These are phyloP conservation scores for Ibycter americanus DNA, from an alignment of 2,797 vertebrate species.

Conservation along the genomic window DNA sequence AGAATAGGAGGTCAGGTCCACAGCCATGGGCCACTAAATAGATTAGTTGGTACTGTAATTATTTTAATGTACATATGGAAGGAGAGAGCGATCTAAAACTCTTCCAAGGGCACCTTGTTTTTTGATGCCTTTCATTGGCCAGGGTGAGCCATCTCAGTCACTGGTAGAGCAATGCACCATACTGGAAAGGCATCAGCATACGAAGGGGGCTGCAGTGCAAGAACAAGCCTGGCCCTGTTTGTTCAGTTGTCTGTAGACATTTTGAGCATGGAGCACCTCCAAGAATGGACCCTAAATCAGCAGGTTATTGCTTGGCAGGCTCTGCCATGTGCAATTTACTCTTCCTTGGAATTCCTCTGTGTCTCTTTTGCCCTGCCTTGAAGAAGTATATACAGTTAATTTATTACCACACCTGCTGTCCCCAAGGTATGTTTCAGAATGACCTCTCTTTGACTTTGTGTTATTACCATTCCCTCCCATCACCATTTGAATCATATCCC, in stretches of 20 bases:
- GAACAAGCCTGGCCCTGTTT: not conserved
- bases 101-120: not conserved
- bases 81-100: not conserved
- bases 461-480: constrained; percentile 11
- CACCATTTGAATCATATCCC: not conserved
- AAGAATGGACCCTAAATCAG: constrained; percentile 12
- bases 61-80: not conserved
- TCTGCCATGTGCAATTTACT: not conserved
- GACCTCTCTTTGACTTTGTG: not conserved
- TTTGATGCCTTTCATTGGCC: not conserved
- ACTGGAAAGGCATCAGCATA: not conserved
- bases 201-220: not conserved
- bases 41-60: not conserved
- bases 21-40: not conserved
- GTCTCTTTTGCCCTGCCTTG: not conserved
- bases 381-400: not conserved
- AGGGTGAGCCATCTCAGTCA: no score
- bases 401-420: constrained; percentile 35
- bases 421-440: constrained; percentile 22
- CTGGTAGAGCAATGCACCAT: not conserved
- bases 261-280: not conserved
- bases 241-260: not conserved
- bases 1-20: not conserved
- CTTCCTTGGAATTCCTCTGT: not conserved
- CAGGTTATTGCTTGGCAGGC: not conserved